Percentiles rank a stretch among this genome's conserved stretches.
Conservation (phyloP, 2,888 invertebrate species). For the Lepidocyrtoides sp. region DNA sequence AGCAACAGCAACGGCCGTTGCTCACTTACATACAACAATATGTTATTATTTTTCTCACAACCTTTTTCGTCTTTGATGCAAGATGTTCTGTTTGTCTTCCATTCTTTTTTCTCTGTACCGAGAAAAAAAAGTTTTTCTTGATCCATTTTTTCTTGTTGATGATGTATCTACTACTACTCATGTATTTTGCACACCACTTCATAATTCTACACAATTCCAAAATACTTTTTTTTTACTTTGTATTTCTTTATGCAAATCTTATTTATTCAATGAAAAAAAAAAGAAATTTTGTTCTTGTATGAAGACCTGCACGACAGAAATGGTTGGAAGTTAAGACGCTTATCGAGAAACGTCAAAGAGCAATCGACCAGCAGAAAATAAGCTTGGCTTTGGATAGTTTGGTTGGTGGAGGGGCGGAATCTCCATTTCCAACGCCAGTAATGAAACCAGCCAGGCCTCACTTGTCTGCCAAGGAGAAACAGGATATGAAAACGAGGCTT, state of each 20-base stretch:
- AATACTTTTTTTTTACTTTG: constrained; percentile 26
- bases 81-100: constrained; percentile 33
- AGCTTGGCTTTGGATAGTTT: constrained; percentile 77
- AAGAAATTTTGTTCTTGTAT: constrained; percentile 23
- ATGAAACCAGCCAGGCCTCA: constrained; percentile 85
- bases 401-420: constrained; percentile 81
- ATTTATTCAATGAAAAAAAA: constrained; percentile 58
- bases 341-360: constrained; percentile 85
- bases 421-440: constrained; percentile 85
- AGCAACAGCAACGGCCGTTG: background rate
- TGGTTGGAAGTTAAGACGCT: constrained; percentile 85
- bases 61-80: constrained; percentile 51
- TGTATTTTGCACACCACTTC: constrained; percentile 35
- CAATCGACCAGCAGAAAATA: constrained; percentile 81
- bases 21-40: constrained; percentile 36
- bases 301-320: constrained; percentile 85
- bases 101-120: background rate
- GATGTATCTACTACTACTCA: constrained; percentile 21
- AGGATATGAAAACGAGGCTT: constrained; percentile 87
- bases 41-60: constrained; percentile 31
- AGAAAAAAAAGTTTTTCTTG: background rate
- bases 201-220: constrained; percentile 1
- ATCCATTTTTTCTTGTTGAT: background rate
- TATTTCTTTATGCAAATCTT: constrained; percentile 66
- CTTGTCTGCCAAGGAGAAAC: constrained; percentile 82